Evolutionary conservation across 2,113 vertebrate species (phyloP), one percentile per base, ranked within the genome.

Genomic region (Neoarius graeffei): DNA sequence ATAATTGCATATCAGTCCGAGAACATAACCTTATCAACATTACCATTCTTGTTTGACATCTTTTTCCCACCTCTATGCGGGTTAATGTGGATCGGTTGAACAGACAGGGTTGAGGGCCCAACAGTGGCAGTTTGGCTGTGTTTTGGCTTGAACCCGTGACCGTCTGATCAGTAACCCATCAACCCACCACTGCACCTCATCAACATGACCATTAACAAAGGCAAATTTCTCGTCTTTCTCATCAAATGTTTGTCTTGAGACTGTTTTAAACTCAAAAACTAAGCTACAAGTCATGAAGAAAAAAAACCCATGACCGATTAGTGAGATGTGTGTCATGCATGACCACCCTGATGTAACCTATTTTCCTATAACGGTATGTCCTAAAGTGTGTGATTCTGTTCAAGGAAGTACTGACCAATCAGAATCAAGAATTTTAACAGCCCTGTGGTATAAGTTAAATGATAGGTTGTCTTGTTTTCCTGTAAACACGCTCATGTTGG

Each of bases 381-480:
- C 25, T 80, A 5, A 56, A 56, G 52, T n/a, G 48, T 52, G 20
- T n/a, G 10, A 13, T n/a, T n/a, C 42, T 19, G 4, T 11, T 56
- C 25, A 35, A 27, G 5, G 1, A 19, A 1, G 14, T 59, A 19
- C 48, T 9, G 54, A 35, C 54, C n/a, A 81, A 81, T 81, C 77
- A 81, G 74, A 80, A 56, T 19, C 1, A 3, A 57, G 52, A n/a
- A 57, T 35, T 56, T 7, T 25, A 27, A 4, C 50, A 56, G 13
- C 52, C 7, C 48, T 76, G 20, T 25, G 7, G 19, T 50, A 73
- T 0, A 54, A 77, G 74, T 54, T 54, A 57, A 80, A 57, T 80
- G 27, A n/a, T 19, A 30, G 77, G 52, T 50, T 77, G 74, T 52
- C 20, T 81, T 81, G 77, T 81, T 81, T 81, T 59, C n/a, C 7